Conservation (phyloP, 2,888 invertebrate genomes). For the Meganola albula region DNA sequence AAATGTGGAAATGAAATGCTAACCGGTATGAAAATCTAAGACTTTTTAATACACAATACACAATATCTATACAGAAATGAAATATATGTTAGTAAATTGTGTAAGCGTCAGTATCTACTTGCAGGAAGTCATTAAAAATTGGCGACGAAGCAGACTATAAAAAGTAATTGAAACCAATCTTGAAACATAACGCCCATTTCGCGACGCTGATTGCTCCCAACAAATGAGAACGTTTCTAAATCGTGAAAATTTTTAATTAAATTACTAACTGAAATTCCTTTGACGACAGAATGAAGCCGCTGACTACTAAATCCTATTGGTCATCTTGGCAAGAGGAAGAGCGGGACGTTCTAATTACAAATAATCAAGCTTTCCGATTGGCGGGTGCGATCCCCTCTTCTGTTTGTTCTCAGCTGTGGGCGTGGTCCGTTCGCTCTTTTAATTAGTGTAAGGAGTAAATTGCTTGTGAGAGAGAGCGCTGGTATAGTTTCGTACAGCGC, state of each 20-base stretch:
- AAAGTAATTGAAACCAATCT: constrained; percentile 29
- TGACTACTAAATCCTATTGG: constrained; percentile 70
- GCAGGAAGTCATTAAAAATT: too few relatives aligned
- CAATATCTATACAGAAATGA: too few relatives aligned
- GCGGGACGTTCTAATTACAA: constrained; percentile 75
- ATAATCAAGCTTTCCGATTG: constrained; percentile 75
- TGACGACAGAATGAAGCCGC: constrained; percentile 47
- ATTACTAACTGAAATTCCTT: constrained; percentile 48
- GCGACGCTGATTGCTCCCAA: constrained; percentile 43
- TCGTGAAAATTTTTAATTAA: constrained; percentile 53
- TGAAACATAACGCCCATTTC: constrained; percentile 47
- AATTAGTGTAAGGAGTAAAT: constrained; percentile 79
- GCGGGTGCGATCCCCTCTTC: constrained; percentile 62
- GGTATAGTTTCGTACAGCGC: constrained; percentile 61
- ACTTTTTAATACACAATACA: too few relatives aligned
- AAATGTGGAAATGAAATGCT: too few relatives aligned
- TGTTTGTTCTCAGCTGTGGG: constrained; percentile 72
- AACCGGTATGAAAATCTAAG: too few relatives aligned
- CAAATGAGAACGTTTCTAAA: constrained; percentile 48
- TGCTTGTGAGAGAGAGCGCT: constrained; percentile 67
- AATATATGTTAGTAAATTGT: too few relatives aligned
- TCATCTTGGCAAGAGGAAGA: constrained; percentile 68
- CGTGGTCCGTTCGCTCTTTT: constrained; percentile 74
- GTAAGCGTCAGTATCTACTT: too few relatives aligned
- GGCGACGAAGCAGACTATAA: constrained; percentile 22